Base-by-base conservation (phyloP, 1,140 invertebrate species). In the Macrobrachium nipponense region DNA sequence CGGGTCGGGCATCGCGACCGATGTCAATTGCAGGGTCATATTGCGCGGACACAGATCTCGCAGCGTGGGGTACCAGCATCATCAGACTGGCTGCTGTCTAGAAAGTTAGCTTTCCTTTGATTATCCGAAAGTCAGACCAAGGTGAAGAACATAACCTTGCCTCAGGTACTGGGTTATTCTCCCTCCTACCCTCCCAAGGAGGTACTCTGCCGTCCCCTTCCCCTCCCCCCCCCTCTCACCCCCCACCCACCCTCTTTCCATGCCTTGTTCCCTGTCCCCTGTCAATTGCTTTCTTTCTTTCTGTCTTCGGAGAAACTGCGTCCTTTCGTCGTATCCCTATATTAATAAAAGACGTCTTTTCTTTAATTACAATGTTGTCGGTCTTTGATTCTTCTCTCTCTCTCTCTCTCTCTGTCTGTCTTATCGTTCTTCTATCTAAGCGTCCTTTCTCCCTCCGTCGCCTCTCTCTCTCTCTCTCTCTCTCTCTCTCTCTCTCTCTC, bases 391-490 rank as follows among this genome's bases (percentile, higher is more conserved):
- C 59, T n/a, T n/a, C n/a, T n/a, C n/a, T n/a, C n/a, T n/a, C n/a
- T n/a, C n/a, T n/a, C n/a, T n/a, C n/a, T n/a, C n/a, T n/a, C n/a
- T n/a, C 27, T 61, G 44, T 23, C 27, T 60, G 2, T 58, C 51
- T 60, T 61, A 36, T 36, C 58, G 17, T n/a, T 17, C 11, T 12
- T 61, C 3, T 23, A n/a, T 79, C 70, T 27, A 51, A 73, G 70
- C 51, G 70, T 36, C 73, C 27, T n/a, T 76, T 17, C 79, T 68
- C 79, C 18, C 62, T 66, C 43, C 18, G 14, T 43, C 62, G 14
- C 78, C 61, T 27, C 5, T n/a, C n/a, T n/a, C n/a, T n/a, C 20
- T 12, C 61, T 43, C 61, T 23, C 12, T 20, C 23, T 17, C 59
- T 17, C 5, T 20, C 59, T 17, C 59, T 59, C 59, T 36, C 77